Base-by-base conservation (phyloP, 2,113 vertebrate genomes). In the Carettochelys insculpta region DNA sequence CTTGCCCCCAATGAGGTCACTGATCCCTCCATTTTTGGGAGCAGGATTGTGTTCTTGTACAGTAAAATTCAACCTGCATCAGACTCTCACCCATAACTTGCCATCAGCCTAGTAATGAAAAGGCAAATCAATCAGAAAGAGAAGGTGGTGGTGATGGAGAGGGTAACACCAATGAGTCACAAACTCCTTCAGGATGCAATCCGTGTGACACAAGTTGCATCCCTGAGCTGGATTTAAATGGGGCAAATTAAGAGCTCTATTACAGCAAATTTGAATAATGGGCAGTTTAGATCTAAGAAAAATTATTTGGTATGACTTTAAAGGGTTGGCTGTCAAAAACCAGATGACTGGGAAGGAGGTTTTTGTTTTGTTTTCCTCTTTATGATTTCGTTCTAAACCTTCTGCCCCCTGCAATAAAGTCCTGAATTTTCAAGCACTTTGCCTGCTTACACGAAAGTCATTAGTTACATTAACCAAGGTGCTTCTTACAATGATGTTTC, bases 321-420 rank as follows among this genome's bases (percentile, higher is more conserved):
- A 94, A 20, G 94, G 89, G 54, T 94, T 89, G 89, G 61, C 68
- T 87, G 84, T 78, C 85, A 92, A 95, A 95, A 82, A 51, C 11
- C 82, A 92, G 90, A 92, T 92, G 77, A 65, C 61, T 82, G 78
- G 65, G 87, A 89, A 53, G 45, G 3, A 80, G 25, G 38, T 85
- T 85, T 54, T 86, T 58, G 16, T n/a, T 65, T 38, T 65, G 34
- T 47, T 83, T 80, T 90, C 71, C 58, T 80, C 65, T 89, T 91
- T 90, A 93, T 87, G 79, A 89, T 87, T 71, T 71, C 77, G 80
- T 11, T 85, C 94, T 80, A 94, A 92, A 96, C 85, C 54, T 41
- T 78, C 87, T 92, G 51, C 34, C 82, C 43, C 53, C 48, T 43
- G 68, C 82, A 80, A 79, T 87, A 77, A 87, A 83, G 82, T 88